phyloP scores from a whole-genome alignment of 1,140 invertebrate species.

The Drosophila miranda region DNA sequence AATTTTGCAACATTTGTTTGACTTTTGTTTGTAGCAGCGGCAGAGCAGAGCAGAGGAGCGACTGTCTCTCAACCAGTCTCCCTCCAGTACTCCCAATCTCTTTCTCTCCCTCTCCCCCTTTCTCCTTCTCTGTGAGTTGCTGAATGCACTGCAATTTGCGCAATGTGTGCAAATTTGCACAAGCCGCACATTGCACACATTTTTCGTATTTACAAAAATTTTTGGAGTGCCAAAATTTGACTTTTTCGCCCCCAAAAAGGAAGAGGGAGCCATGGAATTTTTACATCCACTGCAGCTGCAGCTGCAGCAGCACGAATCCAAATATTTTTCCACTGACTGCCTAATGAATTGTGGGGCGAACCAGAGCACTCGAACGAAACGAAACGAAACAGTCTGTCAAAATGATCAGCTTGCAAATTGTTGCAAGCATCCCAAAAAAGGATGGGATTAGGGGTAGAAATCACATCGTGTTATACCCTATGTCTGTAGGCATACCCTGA shows the following conservation, averaged over 20 bases:
- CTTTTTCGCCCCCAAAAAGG: conserved; percentile 27
- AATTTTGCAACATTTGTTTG: conserved; percentile 78
- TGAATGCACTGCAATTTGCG: conserved; percentile 66
- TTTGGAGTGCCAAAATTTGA: conserved; percentile 38
- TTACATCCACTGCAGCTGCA: conserved; percentile 11
- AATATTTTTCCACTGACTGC: conserved; percentile 58
- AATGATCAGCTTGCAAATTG: conserved; percentile 25
- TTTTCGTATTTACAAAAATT: conserved; percentile 19
- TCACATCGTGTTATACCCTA: too few species aligned
- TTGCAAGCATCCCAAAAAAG: too few species aligned
- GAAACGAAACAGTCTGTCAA: conserved; percentile 3
- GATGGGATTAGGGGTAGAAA: too few species aligned
- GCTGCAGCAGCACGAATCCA: conserved; percentile 13
- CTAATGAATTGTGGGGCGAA: conserved; percentile 31
- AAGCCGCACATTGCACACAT: conserved; percentile 58
- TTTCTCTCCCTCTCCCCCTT: not conserved
- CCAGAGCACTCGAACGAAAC: too few species aligned
- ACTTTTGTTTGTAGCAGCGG: conserved; percentile 24
- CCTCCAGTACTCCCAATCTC: too few species aligned
- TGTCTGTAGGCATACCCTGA: too few species aligned
- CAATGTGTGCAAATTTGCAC: conserved; percentile 72
- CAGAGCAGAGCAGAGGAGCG: not conserved
- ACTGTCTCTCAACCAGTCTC: too few species aligned
- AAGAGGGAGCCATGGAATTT: conserved; percentile 11
- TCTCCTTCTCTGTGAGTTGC: not conserved